Base-by-base conservation (phyloP, 2,888 invertebrate genomes). In the Euzophera pinguis region DNA sequence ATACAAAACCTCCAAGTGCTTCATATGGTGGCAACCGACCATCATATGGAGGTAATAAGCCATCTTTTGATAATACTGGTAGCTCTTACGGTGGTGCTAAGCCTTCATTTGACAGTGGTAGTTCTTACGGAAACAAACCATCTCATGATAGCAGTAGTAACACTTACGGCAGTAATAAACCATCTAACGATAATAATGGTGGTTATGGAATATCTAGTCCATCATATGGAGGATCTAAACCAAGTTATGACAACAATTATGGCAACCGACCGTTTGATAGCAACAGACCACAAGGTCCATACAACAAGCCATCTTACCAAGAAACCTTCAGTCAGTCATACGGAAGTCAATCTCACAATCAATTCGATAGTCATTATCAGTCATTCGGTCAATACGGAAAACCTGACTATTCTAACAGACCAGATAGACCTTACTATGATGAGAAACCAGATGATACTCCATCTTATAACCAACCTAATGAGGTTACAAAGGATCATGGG, bases 1-100 rank as follows among this genome's bases (percentile, higher is more conserved):
- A 60, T 50, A 50, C 41, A 1, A 50, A 35, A 39, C 34, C 48
- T 14, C 59, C 54, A 38, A 38, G 41, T 41, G 41, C 5, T 10
- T 4, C 60, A 0, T 63, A 57, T 38, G 58, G 53, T 17, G 56
- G 54, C 17, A 59, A 57, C 17, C 51, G 41, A 42, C 57, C 58
- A 10, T 50, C 49, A 22, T 59, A 47, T 16, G 45, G 45, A 10
- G 32, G 16, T 3, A 45, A 32, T n/a, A 45, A 32, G 3, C 45
- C 43, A 7, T 29, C 45, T 10, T 45, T 14, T 32, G 45, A 32
- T 8, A 32, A 9, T 9, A 27, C 7, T 27, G 14, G 29, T 27
- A 14, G 45, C 1, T 32, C 45, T 0, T 32, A 45, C 13, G 45
- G 43, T 9, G 43, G 45, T 6, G 8, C 13, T 5, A 45, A 32